Evolutionary conservation across 2,888 invertebrate species (phyloP), one percentile per base, ranked within the genome.

Genomic region (Thymelicus lineola): DNA sequence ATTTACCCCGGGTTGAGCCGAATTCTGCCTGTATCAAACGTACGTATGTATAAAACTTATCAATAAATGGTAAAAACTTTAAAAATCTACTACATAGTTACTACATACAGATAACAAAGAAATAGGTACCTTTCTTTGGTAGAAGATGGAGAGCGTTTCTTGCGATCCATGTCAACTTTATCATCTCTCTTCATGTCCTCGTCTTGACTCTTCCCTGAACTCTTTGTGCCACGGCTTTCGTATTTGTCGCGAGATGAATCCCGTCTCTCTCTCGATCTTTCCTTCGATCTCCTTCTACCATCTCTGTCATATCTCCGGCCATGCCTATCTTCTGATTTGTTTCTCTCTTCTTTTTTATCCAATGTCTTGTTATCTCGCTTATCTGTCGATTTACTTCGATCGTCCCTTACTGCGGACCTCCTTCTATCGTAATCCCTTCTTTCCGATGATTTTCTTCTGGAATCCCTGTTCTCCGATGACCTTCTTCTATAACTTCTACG

Each of bases 61-160:
- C n/a, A n/a, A n/a, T n/a, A n/a, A n/a, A n/a, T n/a, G n/a, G n/a
- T n/a, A n/a, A n/a, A n/a, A n/a, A n/a, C n/a, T n/a, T n/a, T n/a
- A n/a, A n/a, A n/a, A n/a, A n/a, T n/a, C n/a, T n/a, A n/a, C n/a
- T 42, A 7, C 10, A 42, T 10, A 42, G 10, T 0, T 9, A 42
- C 1, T 42, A 7, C 7, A 42, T 10, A 10, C 0, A 42, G 9
- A 42, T 38, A 38, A 38, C 42, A 42, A 53, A 53, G 3, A n/a
- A 20, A 53, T 5, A 20, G n/a, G 53, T 80, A 83, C 84, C 80
- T 1, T 79, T 74, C 55, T 78, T 84, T 55, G 82, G 78, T 38
- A 9, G 79, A 75, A 0, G 91, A 87, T 45, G 84, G 84, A 36
- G 74, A 75, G 20, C 72, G 72, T 12, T 75, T 76, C 7, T 75